phyloP scores from a whole-genome alignment of 2,888 invertebrate species.

The Melanchra persicariae region DNA sequence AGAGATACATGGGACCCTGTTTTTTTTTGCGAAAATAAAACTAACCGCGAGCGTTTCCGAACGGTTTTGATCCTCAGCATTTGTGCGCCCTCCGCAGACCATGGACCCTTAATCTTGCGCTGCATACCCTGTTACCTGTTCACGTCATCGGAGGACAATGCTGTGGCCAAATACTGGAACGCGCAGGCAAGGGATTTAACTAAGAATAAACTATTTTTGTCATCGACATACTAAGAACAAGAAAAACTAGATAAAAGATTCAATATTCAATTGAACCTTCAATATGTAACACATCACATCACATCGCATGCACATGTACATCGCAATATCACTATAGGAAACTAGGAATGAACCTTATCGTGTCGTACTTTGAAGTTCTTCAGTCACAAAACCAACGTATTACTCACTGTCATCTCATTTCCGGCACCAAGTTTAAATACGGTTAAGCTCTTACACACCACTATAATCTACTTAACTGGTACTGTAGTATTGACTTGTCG shows the following conservation, averaged over 20 bases:
- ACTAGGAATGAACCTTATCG: not conserved
- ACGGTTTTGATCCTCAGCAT: not conserved
- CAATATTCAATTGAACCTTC: not conserved
- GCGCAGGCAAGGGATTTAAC: not conserved
- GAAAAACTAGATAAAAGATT: not conserved
- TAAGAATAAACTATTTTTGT: not conserved
- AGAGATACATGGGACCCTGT: no score
- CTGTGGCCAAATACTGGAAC: no score
- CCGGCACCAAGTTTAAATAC: conserved; percentile 26
- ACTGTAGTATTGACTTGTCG: conserved; percentile 44
- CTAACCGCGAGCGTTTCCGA: not conserved
- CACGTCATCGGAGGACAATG: no score
- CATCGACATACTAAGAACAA: not conserved
- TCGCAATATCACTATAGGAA: not conserved
- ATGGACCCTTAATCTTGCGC: no score
- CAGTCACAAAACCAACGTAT: not conserved
- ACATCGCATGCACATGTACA: no score
- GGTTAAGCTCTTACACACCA: conserved; percentile 35
- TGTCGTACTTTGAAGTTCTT: conserved; percentile 1
- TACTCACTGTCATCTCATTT: conserved; percentile 29
- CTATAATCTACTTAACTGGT: conserved; percentile 29
- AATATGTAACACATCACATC: no score
- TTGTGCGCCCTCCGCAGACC: not conserved
- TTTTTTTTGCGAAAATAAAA: no score
- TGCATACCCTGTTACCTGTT: no score